A percentile compares a stretch with the other conserved stretches of the same genome.
Conservation (phyloP, 2,888 invertebrate genomes). For the Coelogynopora nodosa region DNA sequence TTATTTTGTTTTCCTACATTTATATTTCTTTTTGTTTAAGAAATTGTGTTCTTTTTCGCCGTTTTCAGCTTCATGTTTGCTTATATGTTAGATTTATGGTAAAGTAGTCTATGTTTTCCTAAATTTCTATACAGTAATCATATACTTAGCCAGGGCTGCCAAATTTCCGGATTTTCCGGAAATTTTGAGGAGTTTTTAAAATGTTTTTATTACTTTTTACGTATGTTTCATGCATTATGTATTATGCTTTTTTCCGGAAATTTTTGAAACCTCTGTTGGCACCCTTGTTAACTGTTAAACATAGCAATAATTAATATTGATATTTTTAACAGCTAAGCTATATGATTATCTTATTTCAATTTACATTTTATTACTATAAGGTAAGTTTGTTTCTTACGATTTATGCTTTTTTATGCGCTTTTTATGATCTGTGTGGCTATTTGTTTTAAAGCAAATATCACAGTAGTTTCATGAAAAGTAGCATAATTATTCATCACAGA, state of each 20-base stretch:
- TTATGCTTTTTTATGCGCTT: not conserved
- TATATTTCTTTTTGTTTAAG: no score
- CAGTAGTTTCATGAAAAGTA: not conserved
- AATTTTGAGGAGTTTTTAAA: no score
- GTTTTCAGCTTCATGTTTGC: not conserved
- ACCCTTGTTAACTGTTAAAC: no score
- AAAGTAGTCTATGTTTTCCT: not conserved
- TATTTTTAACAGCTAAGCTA: not conserved
- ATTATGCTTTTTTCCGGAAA: no score
- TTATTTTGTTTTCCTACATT: no score
- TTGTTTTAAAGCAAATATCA: not conserved
- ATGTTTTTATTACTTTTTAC: no score
- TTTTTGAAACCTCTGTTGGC: no score
- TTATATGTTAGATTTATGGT: not conserved
- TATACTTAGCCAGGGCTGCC: no score
- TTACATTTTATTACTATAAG: not conserved
- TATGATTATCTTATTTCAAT: not conserved
- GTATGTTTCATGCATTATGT: no score
- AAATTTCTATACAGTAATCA: not conserved
- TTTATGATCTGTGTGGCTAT: not conserved
- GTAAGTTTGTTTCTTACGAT: not conserved
- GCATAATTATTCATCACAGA: not conserved
- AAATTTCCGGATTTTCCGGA: no score
- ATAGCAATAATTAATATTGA: no score
- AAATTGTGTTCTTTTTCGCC: not conserved